Evolutionary conservation across 37 sponge, comb jelly and placozoan genomes (phyloP), one percentile per base, ranked within the genome.

Genomic region (Chondrilla cf. caribensis): DNA sequence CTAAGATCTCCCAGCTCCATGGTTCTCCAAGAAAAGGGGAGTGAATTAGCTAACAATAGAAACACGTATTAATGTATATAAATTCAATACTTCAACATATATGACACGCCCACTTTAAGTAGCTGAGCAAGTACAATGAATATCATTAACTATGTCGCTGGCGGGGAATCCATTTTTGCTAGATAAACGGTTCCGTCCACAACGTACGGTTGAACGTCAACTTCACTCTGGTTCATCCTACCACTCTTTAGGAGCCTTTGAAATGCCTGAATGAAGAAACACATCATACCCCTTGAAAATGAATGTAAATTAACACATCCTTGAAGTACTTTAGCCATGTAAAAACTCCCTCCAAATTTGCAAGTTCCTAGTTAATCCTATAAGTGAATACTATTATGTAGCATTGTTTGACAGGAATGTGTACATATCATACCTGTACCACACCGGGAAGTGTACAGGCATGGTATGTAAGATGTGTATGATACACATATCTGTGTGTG

Each of bases 111-210:
- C 29, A 22, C 29, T 60, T 60, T 60, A 22, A 15, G 15, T 21
- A 60, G 28, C 9, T 11, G 11, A 47, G 51, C 11, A 11, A 47
- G 11, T 14, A 11, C 51, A 47, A 47, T 47, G 51, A 47, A 47
- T 47, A 47, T 14, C 11, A 11, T 47, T 47, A 47, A 47, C 51
- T 47, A 47, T 11, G 51, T 47, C 6, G 11, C 51, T 47, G 51
- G 51, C 9, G 51, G 51, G 9, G 11, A 47, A 11, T 47, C 51
- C 51, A 47, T 47, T 58, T 65, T 84, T 21, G 96, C 93, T 33
- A 95, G 68, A 41, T 82, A 85, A 6, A 73, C 77, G 21, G 90
- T 77, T 21, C 88, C 88, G 65, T 95, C 96, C 18, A 93, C 96
- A 26, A 67, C 77, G 77, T 95, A 95, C 1, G 86, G 82, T 35